Evolutionary conservation across 35 echinoderm and acorn worm species (phyloP).

Genomic region (Apostichopus japonicus): DNA sequence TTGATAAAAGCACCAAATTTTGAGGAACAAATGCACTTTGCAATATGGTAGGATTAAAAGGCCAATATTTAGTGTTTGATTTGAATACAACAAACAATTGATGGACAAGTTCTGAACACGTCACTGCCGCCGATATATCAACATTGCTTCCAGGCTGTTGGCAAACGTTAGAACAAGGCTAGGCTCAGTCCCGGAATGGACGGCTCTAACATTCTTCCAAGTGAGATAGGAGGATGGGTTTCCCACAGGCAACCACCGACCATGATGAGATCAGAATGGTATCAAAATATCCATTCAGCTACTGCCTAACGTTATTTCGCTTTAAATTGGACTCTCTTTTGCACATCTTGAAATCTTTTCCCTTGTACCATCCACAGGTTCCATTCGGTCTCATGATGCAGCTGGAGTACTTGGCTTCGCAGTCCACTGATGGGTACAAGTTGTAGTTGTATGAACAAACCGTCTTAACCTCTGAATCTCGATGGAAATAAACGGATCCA

Average conservation of each 20-base stretch:
- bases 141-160: background rate
- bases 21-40: conserved; percentile 4
- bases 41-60: background rate
- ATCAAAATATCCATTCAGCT: background rate
- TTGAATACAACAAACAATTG: conserved; percentile 9
- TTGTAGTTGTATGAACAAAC: conserved; percentile 85
- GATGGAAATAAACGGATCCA: conserved; percentile 72
- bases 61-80: background rate
- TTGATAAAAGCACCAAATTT: background rate
- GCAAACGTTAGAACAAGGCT: background rate
- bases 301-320: too few relatives aligned
- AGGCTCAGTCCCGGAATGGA: background rate
- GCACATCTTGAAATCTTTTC: conserved; percentile 56
- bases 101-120: background rate
- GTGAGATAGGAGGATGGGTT: background rate
- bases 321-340: background rate
- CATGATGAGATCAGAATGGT: background rate
- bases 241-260: background rate
- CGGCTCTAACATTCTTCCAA: background rate
- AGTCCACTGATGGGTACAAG: conserved; percentile 63
- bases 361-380: conserved; percentile 76
- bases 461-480: conserved; percentile 64
- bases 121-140: background rate
- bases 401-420: conserved; percentile 75
- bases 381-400: conserved; percentile 76